Evolutionary conservation across 37 sponge, comb jelly and placozoan genomes (phyloP).

Genomic region (Ephydatia muelleri): DNA sequence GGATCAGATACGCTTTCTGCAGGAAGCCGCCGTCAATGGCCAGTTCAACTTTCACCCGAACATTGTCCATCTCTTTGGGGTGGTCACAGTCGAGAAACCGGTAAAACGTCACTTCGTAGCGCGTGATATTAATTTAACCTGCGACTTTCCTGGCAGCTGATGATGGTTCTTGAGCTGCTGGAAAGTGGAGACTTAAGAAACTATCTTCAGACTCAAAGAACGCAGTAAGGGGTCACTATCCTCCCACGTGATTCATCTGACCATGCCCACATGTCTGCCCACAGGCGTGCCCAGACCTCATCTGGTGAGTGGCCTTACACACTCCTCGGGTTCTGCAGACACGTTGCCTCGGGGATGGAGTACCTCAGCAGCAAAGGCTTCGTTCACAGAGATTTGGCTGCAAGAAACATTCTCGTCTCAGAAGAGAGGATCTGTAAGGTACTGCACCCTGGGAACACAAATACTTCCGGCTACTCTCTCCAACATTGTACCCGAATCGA

Average conservation of each 20-base stretch:
- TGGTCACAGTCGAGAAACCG: constrained; percentile 72
- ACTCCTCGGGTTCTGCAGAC: background rate
- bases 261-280: background rate
- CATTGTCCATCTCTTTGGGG: constrained; percentile 53
- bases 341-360: background rate
- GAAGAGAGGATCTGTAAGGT: background rate
- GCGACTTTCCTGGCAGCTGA: background rate
- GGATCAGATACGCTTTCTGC: constrained; percentile 60
- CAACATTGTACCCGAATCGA: too few relatives aligned
- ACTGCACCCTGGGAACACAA: too few relatives aligned
- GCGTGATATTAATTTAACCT: background rate
- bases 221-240: constrained; percentile 5
- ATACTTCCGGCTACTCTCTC: too few relatives aligned
- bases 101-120: constrained; percentile 10
- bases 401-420: background rate
- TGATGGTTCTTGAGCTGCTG: constrained; percentile 52
- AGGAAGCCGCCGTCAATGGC: constrained; percentile 73
- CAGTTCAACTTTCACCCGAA: constrained; percentile 63
- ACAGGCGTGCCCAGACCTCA: too few relatives aligned
- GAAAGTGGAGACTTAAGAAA: constrained; percentile 38
- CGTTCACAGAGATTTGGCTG: background rate
- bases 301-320: background rate
- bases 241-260: background rate
- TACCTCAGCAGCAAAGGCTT: background rate
- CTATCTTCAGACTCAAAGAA: constrained; percentile 21